Evolutionary conservation across 2,797 vertebrate species (phyloP), one percentile per base, ranked within the genome.

Genomic region (Sebastes vulpes): DNA sequence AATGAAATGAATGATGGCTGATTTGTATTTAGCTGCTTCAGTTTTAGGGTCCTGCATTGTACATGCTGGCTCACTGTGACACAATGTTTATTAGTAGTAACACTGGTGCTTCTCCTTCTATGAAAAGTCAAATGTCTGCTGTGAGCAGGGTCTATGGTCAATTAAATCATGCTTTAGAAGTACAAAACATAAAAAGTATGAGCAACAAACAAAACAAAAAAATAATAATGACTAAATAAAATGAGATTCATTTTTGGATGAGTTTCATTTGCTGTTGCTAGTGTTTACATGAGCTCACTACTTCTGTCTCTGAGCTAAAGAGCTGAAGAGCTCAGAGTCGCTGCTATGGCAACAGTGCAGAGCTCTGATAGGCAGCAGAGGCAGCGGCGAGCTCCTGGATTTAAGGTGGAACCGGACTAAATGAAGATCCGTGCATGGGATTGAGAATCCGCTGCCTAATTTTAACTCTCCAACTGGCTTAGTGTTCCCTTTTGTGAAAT

Each of bases 271-370:
- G 23, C 48, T 26, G 65, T 42, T 53, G 58, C 20, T 29, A 6
- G 7, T 69, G 67, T 86, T 83, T 71, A 75, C 71, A 66, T 65
- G 54, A 64, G 28, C 68, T 57, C 28, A 59, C 74, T 29, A 59
- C 66, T 61, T 72, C 50, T 83, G 61, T 79, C 80, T 71, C 59
- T 60, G 70, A 60, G 71, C 56, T 71, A 25, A 77, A 71, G 67
- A 71, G 75, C 75, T 67, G 60, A 74, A 69, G 70, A 83, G 72
- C 80, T 75, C 60, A 54, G 65, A 77, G 65, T 81, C 3, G 85
- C 84, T 90, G 84, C 87, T 77, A 85, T 88, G 79, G 91, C 76
- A 91, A 89, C 87, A 77, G 81, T 73, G 77, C 69, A 70, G 84
- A 58, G 57, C 68, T 78, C 29, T 65, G 79, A 86, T 53, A 64